Evolutionary conservation across 2,797 vertebrate genomes (phyloP).

Genomic region (Allobates femoralis): DNA sequence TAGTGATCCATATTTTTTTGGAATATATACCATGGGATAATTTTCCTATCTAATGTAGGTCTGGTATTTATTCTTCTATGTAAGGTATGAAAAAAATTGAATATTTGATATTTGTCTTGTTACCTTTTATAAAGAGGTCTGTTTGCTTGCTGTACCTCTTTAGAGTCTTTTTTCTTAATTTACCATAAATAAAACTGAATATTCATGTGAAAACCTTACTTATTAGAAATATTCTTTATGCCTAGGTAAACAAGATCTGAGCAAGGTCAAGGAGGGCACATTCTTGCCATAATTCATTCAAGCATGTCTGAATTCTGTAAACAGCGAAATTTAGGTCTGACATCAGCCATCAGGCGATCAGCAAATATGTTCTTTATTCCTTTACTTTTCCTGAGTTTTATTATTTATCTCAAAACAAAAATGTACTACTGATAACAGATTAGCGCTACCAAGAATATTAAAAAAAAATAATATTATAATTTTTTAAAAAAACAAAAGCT

Average conservation of each 20-base stretch:
- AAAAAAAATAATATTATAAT: no score
- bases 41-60: no score
- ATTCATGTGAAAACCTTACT: neutral
- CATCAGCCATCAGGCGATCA: conserved; percentile 36
- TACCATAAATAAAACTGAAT: neutral
- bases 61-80: no score
- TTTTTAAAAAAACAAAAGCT: no score
- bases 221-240: neutral
- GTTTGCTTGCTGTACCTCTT: neutral
- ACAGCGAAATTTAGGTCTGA: conserved; percentile 26
- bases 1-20: no score
- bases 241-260: neutral
- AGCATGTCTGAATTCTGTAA: conserved; percentile 40
- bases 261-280: conserved; percentile 37
- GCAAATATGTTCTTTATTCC: conserved; percentile 25
- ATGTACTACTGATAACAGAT: neutral
- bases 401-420: neutral
- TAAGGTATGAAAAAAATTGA: no score
- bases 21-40: no score
- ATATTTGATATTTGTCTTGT: no score
- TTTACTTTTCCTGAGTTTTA: neutral
- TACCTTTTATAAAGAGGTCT: neutral
- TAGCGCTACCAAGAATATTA: neutral
- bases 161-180: neutral
- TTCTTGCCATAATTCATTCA: conserved; percentile 32